phyloP scores from a whole-genome alignment of 2,797 vertebrate species.

The Sebastes hubbsi region DNA sequence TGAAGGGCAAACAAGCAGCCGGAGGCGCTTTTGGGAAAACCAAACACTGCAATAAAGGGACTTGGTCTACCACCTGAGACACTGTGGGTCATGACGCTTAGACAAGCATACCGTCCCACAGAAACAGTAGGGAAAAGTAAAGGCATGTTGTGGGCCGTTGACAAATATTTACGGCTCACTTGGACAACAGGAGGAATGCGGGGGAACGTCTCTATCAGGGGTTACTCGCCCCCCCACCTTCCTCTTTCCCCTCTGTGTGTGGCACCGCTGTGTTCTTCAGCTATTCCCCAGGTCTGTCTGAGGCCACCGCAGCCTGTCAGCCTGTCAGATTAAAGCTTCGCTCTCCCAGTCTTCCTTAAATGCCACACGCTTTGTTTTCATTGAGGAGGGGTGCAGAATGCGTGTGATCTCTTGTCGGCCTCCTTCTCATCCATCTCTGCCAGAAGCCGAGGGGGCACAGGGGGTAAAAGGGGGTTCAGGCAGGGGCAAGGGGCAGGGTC shows the following conservation, averaged over 20 bases:
- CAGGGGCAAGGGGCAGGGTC: slow-evolving; percentile 74
- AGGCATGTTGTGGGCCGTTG: slow-evolving; percentile 52
- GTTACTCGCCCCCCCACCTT: slow-evolving; percentile 45
- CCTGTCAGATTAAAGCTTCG: slow-evolving; percentile 75
- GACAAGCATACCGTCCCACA: slow-evolving; percentile 46
- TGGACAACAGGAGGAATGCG: slow-evolving; percentile 72
- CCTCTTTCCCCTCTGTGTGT: slow-evolving; percentile 68
- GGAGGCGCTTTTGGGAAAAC: slow-evolving; percentile 67
- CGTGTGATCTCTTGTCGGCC: slow-evolving; percentile 77
- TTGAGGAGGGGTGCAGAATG: slow-evolving; percentile 78
- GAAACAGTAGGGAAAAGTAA: slow-evolving; percentile 64
- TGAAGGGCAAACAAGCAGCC: slow-evolving; percentile 73
- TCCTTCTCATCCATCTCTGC: slow-evolving; percentile 79
- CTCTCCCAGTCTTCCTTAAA: slow-evolving; percentile 70
- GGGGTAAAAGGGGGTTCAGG: slow-evolving; percentile 71
- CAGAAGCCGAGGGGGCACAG: slow-evolving; percentile 66
- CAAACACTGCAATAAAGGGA: slow-evolving; percentile 70
- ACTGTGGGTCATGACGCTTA: slow-evolving; percentile 44
- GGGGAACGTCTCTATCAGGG: slow-evolving; percentile 59
- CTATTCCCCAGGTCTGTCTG: slow-evolving; percentile 66
- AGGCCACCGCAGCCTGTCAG: slow-evolving; percentile 71
- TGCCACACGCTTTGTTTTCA: slow-evolving; percentile 79
- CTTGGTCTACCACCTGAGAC: slow-evolving; percentile 49
- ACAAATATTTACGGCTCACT: slow-evolving; percentile 76
- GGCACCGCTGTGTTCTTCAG: slow-evolving; percentile 60